Base-by-base conservation (phyloP, 92 coral and sea anemone genomes). In the Siderastrea siderea region DNA sequence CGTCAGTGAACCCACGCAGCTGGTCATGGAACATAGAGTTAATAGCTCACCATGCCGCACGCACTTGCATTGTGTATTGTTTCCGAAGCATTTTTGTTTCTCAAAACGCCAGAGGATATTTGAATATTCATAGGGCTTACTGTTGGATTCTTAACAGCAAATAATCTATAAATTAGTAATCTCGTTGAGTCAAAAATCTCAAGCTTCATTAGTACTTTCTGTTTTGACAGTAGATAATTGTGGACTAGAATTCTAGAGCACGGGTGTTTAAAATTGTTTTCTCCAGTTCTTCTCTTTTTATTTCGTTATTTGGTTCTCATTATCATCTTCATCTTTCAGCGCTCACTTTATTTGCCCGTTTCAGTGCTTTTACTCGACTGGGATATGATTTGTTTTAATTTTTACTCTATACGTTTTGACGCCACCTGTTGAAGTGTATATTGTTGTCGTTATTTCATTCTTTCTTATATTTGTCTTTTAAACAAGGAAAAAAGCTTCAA, bases 51-150 rank as follows among this genome's bases (percentile, higher is more conserved):
- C 75, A 19, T 43, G 15, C 53, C 57, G 52, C 63, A 54, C 66
- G 64, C 86, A 55, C 76, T 67, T 50, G 67, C 16, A 43, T 81
- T 81, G 66, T 68, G n/a, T 55, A 52, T 81, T 70, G 86, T 70
- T 81, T 53, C 53, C 45, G 16, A 48, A 66, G 14, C 14, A 51
- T 53, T 45, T 81, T 54, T 68, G 66, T 59, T 73, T 70, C 55
- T 38, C 63, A 55, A 58, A 71, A 54, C 86, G 68, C 69, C 69
- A 47, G 48, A 70, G 60, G 68, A 71, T 0, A 57, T 54, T 71
- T 70, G 78, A 82, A 82, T 82, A 82, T 82, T 82, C 47, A 82
- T 82, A 55, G 47, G 63, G 52, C 68, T 58, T 71, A 47, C 57
- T 46, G 57, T 46, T 70, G 15, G 14, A 47, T 8, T 38, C 67